phyloP scores from a whole-genome alignment of 2,888 invertebrate species.

The Clusia tigrina region DNA sequence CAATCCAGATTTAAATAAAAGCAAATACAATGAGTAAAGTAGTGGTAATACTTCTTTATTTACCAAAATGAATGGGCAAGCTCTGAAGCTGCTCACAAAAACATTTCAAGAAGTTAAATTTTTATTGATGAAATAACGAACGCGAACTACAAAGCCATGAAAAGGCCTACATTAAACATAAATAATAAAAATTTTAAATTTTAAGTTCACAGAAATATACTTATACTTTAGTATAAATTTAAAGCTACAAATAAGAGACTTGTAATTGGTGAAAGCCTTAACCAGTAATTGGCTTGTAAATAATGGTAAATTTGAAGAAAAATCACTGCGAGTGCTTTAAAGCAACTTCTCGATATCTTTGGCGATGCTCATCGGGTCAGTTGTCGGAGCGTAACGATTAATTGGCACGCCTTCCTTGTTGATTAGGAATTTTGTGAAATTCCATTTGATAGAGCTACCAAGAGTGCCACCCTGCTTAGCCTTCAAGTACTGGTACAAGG shows the following conservation, averaged over 20 bases:
- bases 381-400: slow-evolving; percentile 64
- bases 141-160: neutral
- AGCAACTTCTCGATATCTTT: slow-evolving; percentile 63
- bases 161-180: neutral
- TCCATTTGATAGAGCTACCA: slow-evolving; percentile 63
- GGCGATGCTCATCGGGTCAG: slow-evolving; percentile 63
- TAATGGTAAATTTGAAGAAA: neutral
- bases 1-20: neutral
- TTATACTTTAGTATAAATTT: neutral
- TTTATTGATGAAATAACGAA: neutral
- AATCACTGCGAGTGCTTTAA: slow-evolving; percentile 48
- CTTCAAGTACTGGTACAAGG: slow-evolving; percentile 62
- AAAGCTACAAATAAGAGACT: neutral
- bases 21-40: neutral
- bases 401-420: slow-evolving; percentile 62
- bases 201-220: neutral
- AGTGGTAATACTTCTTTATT: slow-evolving; percentile 18
- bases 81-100: slow-evolving; percentile 7
- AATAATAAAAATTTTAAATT: neutral
- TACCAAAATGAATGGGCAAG: slow-evolving; percentile 26
- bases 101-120: neutral
- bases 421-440: slow-evolving; percentile 64
- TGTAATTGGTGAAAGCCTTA: neutral
- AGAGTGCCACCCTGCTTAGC: slow-evolving; percentile 61
- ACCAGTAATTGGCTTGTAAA: neutral